These are phyloP conservation scores for Hiodon alosoides DNA, from an alignment of 2,113 vertebrate genomes.

Conservation along the genomic window DNA sequence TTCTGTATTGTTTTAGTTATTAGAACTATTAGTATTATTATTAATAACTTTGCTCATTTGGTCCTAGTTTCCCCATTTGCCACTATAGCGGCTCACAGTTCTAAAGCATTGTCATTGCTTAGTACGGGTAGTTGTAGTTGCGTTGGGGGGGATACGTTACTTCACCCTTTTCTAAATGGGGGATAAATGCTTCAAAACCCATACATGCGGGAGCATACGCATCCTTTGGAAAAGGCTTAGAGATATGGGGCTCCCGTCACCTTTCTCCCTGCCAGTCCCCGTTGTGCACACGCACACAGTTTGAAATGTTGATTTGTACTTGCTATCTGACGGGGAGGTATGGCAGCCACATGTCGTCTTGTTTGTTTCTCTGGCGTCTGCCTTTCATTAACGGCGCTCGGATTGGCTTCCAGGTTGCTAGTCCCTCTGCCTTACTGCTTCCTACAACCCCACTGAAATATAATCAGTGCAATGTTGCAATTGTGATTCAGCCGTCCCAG, in stretches of 20 bases:
- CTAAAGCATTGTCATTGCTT: too few species aligned
- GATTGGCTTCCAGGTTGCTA: constrained; percentile 39
- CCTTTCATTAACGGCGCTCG: constrained; percentile 45
- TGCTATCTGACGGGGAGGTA: constrained; percentile 32
- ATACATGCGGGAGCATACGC: too few species aligned
- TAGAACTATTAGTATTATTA: too few species aligned
- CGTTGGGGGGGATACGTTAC: too few species aligned
- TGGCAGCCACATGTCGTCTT: constrained; percentile 48
- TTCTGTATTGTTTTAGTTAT: too few species aligned
- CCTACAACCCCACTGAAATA: constrained; percentile 1
- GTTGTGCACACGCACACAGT: neutral
- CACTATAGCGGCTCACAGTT: too few species aligned
- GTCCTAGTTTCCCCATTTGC: too few species aligned
- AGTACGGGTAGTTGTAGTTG: too few species aligned
- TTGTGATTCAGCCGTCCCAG: constrained; percentile 11
- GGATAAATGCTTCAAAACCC: too few species aligned
- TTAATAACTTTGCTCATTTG: too few species aligned
- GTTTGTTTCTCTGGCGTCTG: constrained; percentile 46
- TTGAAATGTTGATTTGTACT: neutral
- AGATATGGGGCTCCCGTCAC: neutral
- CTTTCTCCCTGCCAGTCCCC: neutral
- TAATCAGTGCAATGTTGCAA: neutral
- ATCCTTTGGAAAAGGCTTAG: too few species aligned
- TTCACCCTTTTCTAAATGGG: too few species aligned
- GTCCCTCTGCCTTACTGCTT: neutral